These are phyloP conservation scores for Cantharis lateralis DNA, from an alignment of 2,888 invertebrate genomes.

Conservation along the genomic window DNA sequence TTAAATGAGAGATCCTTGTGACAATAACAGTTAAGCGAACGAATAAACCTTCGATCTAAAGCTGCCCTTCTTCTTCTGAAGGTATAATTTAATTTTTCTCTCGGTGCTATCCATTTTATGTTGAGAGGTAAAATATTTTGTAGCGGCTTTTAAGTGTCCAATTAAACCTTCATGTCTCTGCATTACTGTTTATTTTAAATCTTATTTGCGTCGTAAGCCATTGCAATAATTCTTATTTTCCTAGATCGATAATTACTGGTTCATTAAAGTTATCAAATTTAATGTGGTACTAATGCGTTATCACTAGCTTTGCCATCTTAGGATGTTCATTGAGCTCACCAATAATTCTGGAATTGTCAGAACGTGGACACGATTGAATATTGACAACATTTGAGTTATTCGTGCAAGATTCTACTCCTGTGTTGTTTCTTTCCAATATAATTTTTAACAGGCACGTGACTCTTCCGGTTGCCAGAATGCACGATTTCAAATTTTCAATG, in stretches of 20 bases:
- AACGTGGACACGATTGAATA: neutral
- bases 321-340: neutral
- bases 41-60: neutral
- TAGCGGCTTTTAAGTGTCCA: neutral
- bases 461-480: neutral
- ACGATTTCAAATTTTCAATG: neutral
- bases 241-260: neutral
- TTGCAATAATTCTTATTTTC: neutral
- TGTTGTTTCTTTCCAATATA: no score
- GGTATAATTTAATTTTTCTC: neutral
- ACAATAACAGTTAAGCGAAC: constrained; percentile 15
- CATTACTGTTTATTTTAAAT: neutral
- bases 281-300: neutral
- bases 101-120: neutral
- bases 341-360: neutral
- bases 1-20: constrained; percentile 11
- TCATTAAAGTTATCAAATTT: neutral
- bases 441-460: neutral
- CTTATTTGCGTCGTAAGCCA: neutral
- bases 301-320: neutral
- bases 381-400: neutral
- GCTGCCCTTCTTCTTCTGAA: neutral
- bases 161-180: neutral
- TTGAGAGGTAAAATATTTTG: neutral
- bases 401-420: neutral